These are phyloP conservation scores for Nephrotoma flavescens DNA, from an alignment of 2,888 invertebrate species.

Conservation along the genomic window DNA sequence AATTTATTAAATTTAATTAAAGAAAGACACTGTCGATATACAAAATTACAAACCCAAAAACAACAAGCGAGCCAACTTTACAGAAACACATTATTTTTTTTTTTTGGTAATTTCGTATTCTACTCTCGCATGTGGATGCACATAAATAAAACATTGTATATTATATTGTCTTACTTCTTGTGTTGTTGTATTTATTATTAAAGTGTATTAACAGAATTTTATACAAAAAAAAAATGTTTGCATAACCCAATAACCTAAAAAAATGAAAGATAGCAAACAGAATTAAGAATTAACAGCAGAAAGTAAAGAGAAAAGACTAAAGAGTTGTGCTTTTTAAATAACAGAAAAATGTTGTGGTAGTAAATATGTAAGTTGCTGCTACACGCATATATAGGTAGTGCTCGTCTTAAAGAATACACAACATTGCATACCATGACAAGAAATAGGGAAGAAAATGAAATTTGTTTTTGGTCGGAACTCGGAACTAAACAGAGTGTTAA, in stretches of 20 bases:
- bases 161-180: neutral
- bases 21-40: neutral
- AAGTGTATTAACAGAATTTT: neutral
- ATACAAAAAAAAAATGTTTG: neutral
- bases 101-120: neutral
- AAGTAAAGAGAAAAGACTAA: neutral
- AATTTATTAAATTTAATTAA: neutral
- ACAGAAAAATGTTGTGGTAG: neutral
- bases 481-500: neutral
- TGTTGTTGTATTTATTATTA: neutral
- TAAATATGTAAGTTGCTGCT: neutral
- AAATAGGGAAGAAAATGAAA: neutral
- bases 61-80: neutral
- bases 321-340: neutral
- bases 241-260: neutral
- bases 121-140: neutral
- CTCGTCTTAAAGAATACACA: neutral
- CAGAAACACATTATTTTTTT: neutral
- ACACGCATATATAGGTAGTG: neutral
- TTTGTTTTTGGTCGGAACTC: neutral
- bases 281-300: neutral
- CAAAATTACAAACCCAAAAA: neutral
- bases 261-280: neutral
- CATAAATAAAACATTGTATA: neutral
- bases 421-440: neutral